Conservation (phyloP, 2,113 vertebrate genomes). For the Loxodonta africana region DNA sequence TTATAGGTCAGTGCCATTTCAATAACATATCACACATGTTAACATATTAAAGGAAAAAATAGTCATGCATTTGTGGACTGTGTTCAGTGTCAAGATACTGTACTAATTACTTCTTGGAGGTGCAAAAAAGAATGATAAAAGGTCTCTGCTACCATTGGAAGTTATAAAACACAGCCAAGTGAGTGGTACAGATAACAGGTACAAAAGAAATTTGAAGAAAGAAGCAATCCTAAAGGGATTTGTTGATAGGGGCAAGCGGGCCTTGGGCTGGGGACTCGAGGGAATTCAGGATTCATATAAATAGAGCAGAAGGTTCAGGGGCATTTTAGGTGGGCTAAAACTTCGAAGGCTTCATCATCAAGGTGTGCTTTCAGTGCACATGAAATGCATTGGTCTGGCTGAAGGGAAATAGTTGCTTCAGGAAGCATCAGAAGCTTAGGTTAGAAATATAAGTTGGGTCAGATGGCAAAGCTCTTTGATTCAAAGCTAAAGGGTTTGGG, state of each 20-base stretch:
- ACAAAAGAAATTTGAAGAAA: neutral
- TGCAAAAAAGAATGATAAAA: neutral
- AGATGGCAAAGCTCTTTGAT: neutral
- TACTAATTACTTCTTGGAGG: neutral
- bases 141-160: neutral
- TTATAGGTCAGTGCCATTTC: neutral
- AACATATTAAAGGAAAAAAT: neutral
- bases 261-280: neutral
- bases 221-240: neutral
- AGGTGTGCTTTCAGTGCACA: neutral
- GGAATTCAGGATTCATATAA: neutral
- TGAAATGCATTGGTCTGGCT: neutral
- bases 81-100: neutral
- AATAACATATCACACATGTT: neutral
- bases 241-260: neutral
- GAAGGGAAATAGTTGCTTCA: neutral
- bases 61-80: neutral
- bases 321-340: neutral
- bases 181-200: neutral
- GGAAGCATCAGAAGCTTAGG: neutral
- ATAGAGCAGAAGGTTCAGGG: neutral
- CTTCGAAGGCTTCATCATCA: neutral
- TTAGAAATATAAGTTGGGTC: neutral
- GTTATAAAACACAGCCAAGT: neutral
- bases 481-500: neutral